Conservation (phyloP, 30 jellyfish, hydroid and myxozoan species). For the Thelohanellus kitauei region DNA sequence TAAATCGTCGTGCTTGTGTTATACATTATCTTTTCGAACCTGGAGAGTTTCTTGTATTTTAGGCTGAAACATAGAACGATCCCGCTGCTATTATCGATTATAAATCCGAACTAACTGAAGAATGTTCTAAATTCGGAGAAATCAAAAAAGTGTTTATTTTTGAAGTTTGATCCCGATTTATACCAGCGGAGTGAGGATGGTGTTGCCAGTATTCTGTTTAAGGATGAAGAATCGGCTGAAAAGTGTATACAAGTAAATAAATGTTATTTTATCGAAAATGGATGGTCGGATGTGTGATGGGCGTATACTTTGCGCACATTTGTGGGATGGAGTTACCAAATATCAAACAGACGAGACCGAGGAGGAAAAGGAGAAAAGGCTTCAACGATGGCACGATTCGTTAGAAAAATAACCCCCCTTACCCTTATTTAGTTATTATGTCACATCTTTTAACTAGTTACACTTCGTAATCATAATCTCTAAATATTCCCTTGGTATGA, state of each 20-base stretch:
- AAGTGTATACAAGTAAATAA: constrained; percentile 36
- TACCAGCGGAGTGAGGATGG: constrained; percentile 73
- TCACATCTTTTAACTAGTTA: too few species aligned
- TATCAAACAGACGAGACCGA: constrained; percentile 52
- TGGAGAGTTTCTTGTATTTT: background rate
- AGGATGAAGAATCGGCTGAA: constrained; percentile 74
- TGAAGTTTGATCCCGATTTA: constrained; percentile 24
- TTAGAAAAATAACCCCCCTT: too few species aligned
- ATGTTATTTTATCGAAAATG: constrained; percentile 23
- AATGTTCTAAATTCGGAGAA: constrained; percentile 52
- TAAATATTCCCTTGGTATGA: too few species aligned
- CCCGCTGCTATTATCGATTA: constrained; percentile 34
- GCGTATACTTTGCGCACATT: constrained; percentile 16
- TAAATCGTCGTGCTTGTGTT: constrained; percentile 13
- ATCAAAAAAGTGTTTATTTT: constrained; percentile 30
- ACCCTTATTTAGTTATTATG: too few species aligned
- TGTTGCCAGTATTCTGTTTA: constrained; percentile 32
- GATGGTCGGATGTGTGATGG: constrained; percentile 76
- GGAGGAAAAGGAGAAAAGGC: constrained; percentile 29
- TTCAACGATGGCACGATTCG: constrained; percentile 58
- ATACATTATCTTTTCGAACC: background rate
- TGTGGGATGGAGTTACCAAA: constrained; percentile 48
- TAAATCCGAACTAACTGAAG: constrained; percentile 29
- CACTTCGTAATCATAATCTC: too few species aligned
- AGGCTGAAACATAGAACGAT: constrained; percentile 13